A percentile compares a stretch with the other conserved stretches of the same genome.
These are phyloP conservation scores for Drosophila austrosaltans DNA, from an alignment of 2,888 invertebrate species.

Conservation along the genomic window DNA sequence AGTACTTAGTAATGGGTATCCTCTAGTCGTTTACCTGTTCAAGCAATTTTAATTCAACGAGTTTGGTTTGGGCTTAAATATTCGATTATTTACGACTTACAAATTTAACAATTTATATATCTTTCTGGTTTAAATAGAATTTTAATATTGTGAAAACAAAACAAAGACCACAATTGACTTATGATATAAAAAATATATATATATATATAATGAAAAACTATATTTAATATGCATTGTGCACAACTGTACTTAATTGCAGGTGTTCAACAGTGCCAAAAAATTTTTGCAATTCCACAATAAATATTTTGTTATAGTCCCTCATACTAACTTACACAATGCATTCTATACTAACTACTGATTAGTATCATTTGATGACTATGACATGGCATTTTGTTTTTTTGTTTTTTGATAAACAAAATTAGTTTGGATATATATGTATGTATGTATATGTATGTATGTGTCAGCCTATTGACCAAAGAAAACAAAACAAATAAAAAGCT, in stretches of 20 bases:
- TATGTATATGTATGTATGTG: conserved; percentile 26
- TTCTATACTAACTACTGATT: background rate
- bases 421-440: background rate
- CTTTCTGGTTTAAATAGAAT: conserved; percentile 3
- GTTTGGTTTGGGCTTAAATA: background rate
- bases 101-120: background rate
- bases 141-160: background rate
- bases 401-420: background rate
- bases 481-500: conserved; percentile 28
- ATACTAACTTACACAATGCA: background rate
- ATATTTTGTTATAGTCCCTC: conserved; percentile 36
- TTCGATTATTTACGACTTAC: background rate
- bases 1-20: background rate
- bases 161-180: background rate
- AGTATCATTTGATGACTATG: conserved; percentile 4
- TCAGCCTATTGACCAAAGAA: conserved; percentile 27
- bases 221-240: conserved; percentile 15
- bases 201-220: background rate
- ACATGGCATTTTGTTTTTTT: background rate
- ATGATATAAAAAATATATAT: background rate
- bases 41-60: background rate
- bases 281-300: conserved; percentile 54
- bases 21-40: background rate
- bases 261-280: conserved; percentile 23
- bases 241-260: conserved; percentile 39